Evolutionary conservation across 2,888 invertebrate genomes (phyloP), one percentile per base, ranked within the genome.

Genomic region (Melinopterus prodromus): DNA sequence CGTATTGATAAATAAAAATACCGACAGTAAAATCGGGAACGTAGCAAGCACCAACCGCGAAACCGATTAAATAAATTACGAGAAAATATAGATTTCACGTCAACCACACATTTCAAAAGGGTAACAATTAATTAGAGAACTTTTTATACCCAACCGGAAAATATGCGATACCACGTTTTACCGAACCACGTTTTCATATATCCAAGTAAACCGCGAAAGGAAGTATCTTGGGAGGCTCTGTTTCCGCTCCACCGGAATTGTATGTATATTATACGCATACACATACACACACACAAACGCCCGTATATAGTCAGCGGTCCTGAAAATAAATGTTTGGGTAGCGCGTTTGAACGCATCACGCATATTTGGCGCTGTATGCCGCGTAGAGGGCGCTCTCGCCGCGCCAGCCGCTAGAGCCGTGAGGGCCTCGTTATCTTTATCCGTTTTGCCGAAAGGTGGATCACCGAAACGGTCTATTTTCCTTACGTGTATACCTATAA

Each of bases 401-500:
- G 26, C 26, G 53, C 53, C 7, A 7, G 53, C 53, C 12, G 53
- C 12, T 53, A 12, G 12, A 53, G 53, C 53, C 53, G 53, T 1
- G 53, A 53, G 53, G 74, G 74, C 37, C 74, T 74, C 74, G 74
- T 74, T 74, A 74, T 74, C 74, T 74, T 74, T 74, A 74, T 74
- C 74, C 35, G 74, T 74, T 74, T 74, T 37, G 37, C 74, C 12
- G 74, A 74, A 37, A 35, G 35, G 71, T 35, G 35, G 26, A 74
- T 35, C 37, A 74, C n/a, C 74, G 74, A 53, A 53, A 53, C 12
- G 53, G 53, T 53, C 53, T 53, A 53, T 53, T 53, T 53, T 53
- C 53, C 53, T 53, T 53, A 53, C 53, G 53, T 53, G 53, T 53
- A 53, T 53, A 53, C 53, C 53, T 53, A 53, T 53, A 53, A 53